phyloP scores from a whole-genome alignment of 2,797 vertebrate genomes.

The Ara ararauna region DNA sequence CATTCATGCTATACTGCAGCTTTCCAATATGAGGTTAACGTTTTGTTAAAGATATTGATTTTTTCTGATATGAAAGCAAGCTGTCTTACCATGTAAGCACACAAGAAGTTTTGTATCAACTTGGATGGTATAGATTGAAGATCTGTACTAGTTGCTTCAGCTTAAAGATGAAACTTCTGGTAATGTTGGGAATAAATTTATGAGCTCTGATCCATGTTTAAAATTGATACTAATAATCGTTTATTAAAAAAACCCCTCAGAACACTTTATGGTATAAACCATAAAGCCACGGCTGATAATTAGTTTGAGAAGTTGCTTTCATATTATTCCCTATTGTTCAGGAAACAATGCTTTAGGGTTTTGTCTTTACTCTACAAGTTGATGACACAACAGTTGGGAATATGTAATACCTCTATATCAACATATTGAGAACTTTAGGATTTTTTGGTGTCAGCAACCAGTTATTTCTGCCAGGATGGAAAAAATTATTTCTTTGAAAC shows the following conservation, averaged over 20 bases:
- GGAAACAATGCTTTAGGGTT: background rate
- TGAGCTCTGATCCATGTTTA: background rate
- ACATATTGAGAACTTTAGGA: background rate
- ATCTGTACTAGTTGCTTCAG: background rate
- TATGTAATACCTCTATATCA: background rate
- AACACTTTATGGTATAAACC: background rate
- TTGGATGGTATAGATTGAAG: background rate
- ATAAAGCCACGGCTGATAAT: background rate
- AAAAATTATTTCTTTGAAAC: background rate
- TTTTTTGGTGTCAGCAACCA: background rate
- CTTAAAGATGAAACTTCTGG: background rate
- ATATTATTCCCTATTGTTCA: background rate
- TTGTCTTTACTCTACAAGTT: background rate
- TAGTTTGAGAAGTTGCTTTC: background rate
- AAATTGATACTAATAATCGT: background rate
- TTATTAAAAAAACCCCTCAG: accelerated
- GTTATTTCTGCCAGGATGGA: background rate
- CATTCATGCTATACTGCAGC: background rate
- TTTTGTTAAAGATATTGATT: background rate
- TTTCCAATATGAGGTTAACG: background rate
- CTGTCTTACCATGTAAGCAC: background rate
- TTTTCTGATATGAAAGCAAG: background rate
- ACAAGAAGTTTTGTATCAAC: background rate
- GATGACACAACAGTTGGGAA: background rate
- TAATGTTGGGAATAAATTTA: background rate